Base-by-base conservation (phyloP, 2,797 vertebrate species). In the Catharus ustulatus region DNA sequence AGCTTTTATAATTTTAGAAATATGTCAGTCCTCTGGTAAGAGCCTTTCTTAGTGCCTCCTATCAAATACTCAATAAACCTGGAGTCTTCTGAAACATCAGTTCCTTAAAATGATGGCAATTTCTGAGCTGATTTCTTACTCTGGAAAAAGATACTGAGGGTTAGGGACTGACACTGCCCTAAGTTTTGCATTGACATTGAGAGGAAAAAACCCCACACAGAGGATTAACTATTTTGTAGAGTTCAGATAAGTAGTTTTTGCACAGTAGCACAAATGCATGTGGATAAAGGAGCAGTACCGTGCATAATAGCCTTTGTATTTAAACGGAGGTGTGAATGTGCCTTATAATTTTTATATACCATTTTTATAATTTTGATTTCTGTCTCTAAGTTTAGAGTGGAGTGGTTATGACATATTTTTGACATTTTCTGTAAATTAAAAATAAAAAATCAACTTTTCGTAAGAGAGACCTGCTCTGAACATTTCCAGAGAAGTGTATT, bases 141-240 rank as follows among this genome's bases (percentile, higher is more conserved):
- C 30, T 34, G 49, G 75, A 62, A 18, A 73, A 55, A 84, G 64
- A 16, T 52, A n/a, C 10, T 24, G 43, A 40, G 13, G 21, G 15
- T 86, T 69, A 79, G 9, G 17, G 0, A 0, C 29, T 90, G 40
- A 43, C 26, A 36, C 26, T 68, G 27, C n/a, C 1, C 1, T 42
- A 58, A 29, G 24, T 20, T 30, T 63, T 66, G 4, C 32, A 19
- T 38, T 84, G 80, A 54, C 45, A 59, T 54, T 49, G 43, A 40
- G n/a, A 71, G 13, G 34, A 68, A 76, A 63, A 61, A 4, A 0
- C 0, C 4, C 2, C 27, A 32, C 10, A 11, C 2, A 26, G 18
- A 18, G 5, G 5, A 57, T 75, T 90, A 49, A 68, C 3, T 46
- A 16, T 22, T 79, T 46, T 15, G 55, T 16, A 64, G 38, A 32